Base-by-base conservation (phyloP, 2,888 invertebrate species). In the Andrena marginata region DNA sequence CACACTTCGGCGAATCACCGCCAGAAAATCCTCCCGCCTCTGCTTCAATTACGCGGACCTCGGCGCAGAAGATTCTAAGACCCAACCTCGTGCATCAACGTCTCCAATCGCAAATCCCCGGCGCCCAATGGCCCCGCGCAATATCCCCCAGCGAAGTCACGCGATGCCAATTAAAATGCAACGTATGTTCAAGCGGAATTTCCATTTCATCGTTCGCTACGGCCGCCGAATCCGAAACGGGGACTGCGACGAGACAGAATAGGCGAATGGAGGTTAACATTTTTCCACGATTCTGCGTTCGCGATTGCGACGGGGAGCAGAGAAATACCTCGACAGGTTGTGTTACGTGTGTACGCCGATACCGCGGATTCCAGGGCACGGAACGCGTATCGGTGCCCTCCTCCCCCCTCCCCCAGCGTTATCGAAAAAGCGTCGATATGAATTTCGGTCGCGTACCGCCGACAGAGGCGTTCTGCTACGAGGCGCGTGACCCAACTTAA, bases 401-500 rank as follows among this genome's bases (percentile, higher is more conserved):
- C 49, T 26, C 8, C n/a, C 48, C 6, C 31, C 31, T 6, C 1
- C 0, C 6, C 31, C 48, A 2, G 54, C 33, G 62, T 60, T 70
- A 65, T 74, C 69, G 72, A 72, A 76, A 76, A 72, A 76, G 67
- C 75, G 60, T 72, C 82, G 35, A 74, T 83, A 64, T 31, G 73
- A 77, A 83, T 82, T 83, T 77, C 67, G 33, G 60, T 83, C 83
- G 83, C 77, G 83, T 82, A 83, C 54, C 42, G 6, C 23, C 20
- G 35, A 65, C 65, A 56, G 48, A 60, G 54, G 73, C 72, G 51
- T 69, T 68, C 33, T 59, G 64, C 60, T 82, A 65, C 59, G n/a
- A 60, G 7, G 65, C 65, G 62, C 83, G 82, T 82, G 83, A 82
- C 33, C 83, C 56, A 82, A 82, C 82, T 82, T 82, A 76, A 82